Percentiles rank a stretch among this genome's conserved stretches.
These are phyloP conservation scores for Polydrusus tereticollis DNA, from an alignment of 2,888 invertebrate genomes.

Conservation along the genomic window DNA sequence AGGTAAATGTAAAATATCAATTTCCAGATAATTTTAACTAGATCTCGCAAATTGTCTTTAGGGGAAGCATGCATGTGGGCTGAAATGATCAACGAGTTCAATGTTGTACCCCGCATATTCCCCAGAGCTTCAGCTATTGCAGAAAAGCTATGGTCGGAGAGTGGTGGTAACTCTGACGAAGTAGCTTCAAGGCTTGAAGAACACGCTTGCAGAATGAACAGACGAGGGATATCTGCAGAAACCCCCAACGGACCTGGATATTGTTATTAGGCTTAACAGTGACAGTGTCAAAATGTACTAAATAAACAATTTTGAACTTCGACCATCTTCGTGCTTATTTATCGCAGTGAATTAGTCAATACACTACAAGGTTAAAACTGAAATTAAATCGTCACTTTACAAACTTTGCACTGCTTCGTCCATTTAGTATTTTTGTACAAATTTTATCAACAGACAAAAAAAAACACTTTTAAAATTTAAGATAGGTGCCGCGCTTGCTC, in stretches of 20 bases:
- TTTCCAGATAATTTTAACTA: too few species aligned
- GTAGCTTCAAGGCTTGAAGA: conserved; percentile 78
- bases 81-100: conserved; percentile 82
- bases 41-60: neutral
- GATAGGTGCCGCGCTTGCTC: too few species aligned
- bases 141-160: conserved; percentile 84
- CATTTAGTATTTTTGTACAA: too few species aligned
- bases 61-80: conserved; percentile 96
- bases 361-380: too few species aligned
- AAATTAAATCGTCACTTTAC: too few species aligned
- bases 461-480: too few species aligned
- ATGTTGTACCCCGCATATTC: conserved; percentile 78
- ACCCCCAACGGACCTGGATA: conserved; percentile 80
- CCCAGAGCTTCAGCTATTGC: conserved; percentile 89
- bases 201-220: conserved; percentile 79
- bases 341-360: too few species aligned
- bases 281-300: neutral
- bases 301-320: neutral
- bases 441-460: too few species aligned
- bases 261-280: conserved; percentile 71
- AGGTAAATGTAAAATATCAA: conserved; percentile 34
- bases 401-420: too few species aligned
- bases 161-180: conserved; percentile 53
- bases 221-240: conserved; percentile 77
- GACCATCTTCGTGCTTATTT: too few species aligned